Evolutionary conservation across 92 coral and sea anemone genomes (phyloP).

Genomic region (Montipora capitata): DNA sequence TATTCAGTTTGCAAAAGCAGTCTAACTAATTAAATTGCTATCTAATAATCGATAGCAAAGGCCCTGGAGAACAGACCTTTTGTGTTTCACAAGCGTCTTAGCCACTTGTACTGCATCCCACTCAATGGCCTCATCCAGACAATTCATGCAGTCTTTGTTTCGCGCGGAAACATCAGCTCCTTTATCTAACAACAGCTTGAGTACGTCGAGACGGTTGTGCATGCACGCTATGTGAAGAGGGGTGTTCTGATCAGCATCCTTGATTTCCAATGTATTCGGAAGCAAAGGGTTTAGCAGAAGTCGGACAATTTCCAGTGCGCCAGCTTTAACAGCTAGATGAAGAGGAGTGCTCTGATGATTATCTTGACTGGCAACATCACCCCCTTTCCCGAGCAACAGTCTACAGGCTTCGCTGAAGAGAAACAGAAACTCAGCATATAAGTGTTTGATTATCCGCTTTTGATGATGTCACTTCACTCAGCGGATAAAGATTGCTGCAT

Average conservation of each 20-base stretch:
- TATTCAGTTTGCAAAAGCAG: too few species aligned
- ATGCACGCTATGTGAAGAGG: slow-evolving; percentile 75
- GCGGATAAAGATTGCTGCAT: too few species aligned
- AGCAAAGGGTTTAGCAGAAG: slow-evolving; percentile 48
- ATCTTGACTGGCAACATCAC: slow-evolving; percentile 58
- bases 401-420: slow-evolving; percentile 74
- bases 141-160: slow-evolving; percentile 66
- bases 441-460: background rate
- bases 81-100: slow-evolving; percentile 77
- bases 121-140: slow-evolving; percentile 86
- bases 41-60: background rate
- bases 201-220: slow-evolving; percentile 53
- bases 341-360: slow-evolving; percentile 73
- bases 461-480: too few species aligned
- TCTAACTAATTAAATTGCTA: too few species aligned
- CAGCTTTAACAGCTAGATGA: slow-evolving; percentile 75
- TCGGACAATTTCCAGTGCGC: slow-evolving; percentile 70
- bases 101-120: slow-evolving; percentile 74
- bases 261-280: slow-evolving; percentile 49
- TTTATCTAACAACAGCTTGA: slow-evolving; percentile 71
- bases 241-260: slow-evolving; percentile 61
- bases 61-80: slow-evolving; percentile 48
- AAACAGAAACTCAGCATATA: background rate
- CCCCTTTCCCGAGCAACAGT: slow-evolving; percentile 56
- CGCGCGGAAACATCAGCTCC: slow-evolving; percentile 77